These are phyloP conservation scores for Penaeus indicus DNA, from an alignment of 1,140 invertebrate genomes.

Conservation along the genomic window DNA sequence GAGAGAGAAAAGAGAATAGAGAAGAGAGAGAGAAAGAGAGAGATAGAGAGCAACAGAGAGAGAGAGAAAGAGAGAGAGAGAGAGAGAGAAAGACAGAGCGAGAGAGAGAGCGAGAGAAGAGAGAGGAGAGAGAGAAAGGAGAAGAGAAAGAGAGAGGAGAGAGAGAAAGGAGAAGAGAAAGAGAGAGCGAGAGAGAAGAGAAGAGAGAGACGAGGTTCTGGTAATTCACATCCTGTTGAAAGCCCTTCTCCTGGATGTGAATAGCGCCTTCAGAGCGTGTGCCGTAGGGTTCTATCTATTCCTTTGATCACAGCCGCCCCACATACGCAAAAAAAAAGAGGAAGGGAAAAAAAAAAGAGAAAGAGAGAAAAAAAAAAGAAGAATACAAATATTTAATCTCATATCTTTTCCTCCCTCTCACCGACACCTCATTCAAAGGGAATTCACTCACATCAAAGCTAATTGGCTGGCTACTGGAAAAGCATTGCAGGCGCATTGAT, in stretches of 20 bases:
- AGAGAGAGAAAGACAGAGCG: no score
- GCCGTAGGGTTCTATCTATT: no score
- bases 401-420: conserved; percentile 40
- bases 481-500: conserved; percentile 49
- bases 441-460: conserved; percentile 46
- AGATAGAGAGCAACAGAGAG: no score
- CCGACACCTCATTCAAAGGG: conserved; percentile 50
- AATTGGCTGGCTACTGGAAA: conserved; percentile 50
- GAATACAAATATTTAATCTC: conserved; percentile 54
- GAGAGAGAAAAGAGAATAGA: neutral
- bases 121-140: no score
- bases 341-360: no score
- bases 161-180: no score
- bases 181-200: neutral
- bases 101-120: no score
- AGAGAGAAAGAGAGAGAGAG: no score
- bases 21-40: no score
- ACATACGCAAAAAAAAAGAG: neutral
- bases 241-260: neutral
- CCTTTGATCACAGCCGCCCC: conserved; percentile 3
- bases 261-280: no score
- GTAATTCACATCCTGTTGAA: neutral
- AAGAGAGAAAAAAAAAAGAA: conserved; percentile 21
- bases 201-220: neutral
- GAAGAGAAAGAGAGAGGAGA: no score